These are phyloP conservation scores for Pelobates fuscus DNA, from an alignment of 2,113 vertebrate species.

Conservation along the genomic window DNA sequence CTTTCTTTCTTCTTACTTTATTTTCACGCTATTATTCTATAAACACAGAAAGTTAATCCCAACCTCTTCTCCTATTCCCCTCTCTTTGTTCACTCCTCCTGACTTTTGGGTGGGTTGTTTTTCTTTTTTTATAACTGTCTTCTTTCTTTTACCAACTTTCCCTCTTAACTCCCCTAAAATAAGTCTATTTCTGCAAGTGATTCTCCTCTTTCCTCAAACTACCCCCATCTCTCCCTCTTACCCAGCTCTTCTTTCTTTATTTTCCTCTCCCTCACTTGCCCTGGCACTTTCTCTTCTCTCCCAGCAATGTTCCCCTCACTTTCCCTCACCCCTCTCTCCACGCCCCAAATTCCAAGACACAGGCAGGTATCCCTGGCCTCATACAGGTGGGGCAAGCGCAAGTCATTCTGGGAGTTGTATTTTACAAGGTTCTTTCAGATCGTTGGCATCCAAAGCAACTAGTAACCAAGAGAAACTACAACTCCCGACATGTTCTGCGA, in stretches of 20 bases:
- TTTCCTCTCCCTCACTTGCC: neutral
- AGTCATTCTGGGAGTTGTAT: constrained; percentile 13
- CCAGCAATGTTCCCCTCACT: neutral
- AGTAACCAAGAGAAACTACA: constrained; percentile 8
- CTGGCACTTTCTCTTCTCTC: neutral
- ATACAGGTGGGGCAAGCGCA: constrained; percentile 33
- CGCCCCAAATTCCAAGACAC: constrained; percentile 22
- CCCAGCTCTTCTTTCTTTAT: neutral
- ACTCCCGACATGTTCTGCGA: neutral
- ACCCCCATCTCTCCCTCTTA: neutral
- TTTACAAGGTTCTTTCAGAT: neutral
- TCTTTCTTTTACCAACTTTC: neutral
- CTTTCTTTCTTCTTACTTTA: neutral
- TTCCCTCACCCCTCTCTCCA: neutral
- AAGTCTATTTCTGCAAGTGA: no score
- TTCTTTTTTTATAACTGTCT: no score
- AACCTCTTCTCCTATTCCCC: neutral
- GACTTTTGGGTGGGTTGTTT: no score
- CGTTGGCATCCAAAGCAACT: neutral
- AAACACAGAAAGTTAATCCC: neutral
- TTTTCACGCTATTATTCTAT: neutral
- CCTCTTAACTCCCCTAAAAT: no score
- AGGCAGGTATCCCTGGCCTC: constrained; percentile 19
- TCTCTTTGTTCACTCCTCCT: neutral
- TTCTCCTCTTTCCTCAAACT: neutral